Evolutionary conservation across 2,113 vertebrate genomes (phyloP).

Genomic region (Pollachius pollachius): DNA sequence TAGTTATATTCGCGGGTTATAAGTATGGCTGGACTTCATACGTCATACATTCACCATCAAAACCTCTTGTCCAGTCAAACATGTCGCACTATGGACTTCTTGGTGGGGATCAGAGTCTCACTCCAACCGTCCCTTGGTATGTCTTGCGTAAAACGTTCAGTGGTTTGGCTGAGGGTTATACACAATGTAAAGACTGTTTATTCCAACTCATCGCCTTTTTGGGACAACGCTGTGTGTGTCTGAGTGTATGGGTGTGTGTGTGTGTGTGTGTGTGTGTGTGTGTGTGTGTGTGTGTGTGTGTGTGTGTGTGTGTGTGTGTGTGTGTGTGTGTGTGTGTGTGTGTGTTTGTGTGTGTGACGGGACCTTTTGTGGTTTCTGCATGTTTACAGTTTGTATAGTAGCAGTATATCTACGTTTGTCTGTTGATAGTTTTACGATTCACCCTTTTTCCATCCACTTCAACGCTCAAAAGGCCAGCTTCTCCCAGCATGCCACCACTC

Average conservation of each 20-base stretch:
- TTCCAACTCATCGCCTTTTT: slow-evolving; percentile 34
- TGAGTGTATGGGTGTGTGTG: neutral
- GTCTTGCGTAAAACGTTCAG: too few species aligned
- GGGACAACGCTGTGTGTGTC: slow-evolving; percentile 2
- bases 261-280: neutral
- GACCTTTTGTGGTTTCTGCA: too few species aligned
- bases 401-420: slow-evolving; percentile 15
- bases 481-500: slow-evolving; percentile 14
- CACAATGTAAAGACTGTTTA: slow-evolving; percentile 12
- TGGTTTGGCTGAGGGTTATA: too few species aligned
- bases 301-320: neutral
- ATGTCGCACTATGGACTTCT: too few species aligned
- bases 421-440: slow-evolving; percentile 27
- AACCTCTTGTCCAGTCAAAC: too few species aligned
- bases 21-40: too few species aligned
- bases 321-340: too few species aligned
- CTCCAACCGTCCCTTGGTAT: too few species aligned
- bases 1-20: too few species aligned
- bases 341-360: neutral
- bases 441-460: slow-evolving; percentile 21
- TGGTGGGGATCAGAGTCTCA: too few species aligned
- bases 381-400: slow-evolving; percentile 5
- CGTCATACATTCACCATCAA: too few species aligned
- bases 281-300: neutral
- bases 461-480: slow-evolving; percentile 16